Conservation (phyloP, 1,140 invertebrate genomes). For the Aethina tumida region DNA sequence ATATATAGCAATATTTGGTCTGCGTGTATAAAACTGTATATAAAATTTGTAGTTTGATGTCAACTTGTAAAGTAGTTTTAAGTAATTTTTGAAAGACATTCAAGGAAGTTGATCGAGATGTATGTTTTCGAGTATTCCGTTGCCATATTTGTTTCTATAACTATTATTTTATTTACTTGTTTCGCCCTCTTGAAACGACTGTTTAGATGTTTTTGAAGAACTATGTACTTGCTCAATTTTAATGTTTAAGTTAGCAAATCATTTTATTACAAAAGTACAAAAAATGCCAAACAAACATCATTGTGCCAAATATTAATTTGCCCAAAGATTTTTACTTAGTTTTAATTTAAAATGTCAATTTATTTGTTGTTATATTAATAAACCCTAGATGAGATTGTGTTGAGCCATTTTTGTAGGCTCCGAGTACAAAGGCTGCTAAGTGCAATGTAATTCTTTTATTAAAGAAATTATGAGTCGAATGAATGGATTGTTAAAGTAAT, state of each 20-base stretch:
- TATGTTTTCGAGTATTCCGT: background rate
- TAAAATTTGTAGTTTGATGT: conserved; percentile 10
- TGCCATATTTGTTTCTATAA: background rate
- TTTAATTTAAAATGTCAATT: conserved; percentile 4
- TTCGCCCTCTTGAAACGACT: background rate
- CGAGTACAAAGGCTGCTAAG: conserved; percentile 27
- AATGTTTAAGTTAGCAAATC: background rate
- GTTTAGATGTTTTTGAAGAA: conserved; percentile 1
- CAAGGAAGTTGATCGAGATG: background rate
- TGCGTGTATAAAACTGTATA: conserved; percentile 10
- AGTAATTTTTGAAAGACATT: conserved; percentile 2
- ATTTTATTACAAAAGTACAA: conserved; percentile 11
- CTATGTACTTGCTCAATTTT: conserved; percentile 10
- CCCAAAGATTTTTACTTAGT: conserved; percentile 12
- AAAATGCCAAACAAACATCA: conserved; percentile 11
- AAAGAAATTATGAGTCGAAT: conserved; percentile 10
- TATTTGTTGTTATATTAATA: conserved; percentile 1
- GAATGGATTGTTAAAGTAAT: conserved; percentile 17
- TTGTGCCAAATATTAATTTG: conserved; percentile 12
- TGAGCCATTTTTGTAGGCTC: conserved; percentile 21
- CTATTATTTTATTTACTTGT: background rate
- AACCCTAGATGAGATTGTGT: conserved; percentile 13
- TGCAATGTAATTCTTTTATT: conserved; percentile 25
- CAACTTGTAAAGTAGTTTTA: conserved; percentile 4
- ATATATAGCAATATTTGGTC: conserved; percentile 10